Base-by-base conservation (phyloP, 2,888 invertebrate species). In the Ectemnius lituratus region DNA sequence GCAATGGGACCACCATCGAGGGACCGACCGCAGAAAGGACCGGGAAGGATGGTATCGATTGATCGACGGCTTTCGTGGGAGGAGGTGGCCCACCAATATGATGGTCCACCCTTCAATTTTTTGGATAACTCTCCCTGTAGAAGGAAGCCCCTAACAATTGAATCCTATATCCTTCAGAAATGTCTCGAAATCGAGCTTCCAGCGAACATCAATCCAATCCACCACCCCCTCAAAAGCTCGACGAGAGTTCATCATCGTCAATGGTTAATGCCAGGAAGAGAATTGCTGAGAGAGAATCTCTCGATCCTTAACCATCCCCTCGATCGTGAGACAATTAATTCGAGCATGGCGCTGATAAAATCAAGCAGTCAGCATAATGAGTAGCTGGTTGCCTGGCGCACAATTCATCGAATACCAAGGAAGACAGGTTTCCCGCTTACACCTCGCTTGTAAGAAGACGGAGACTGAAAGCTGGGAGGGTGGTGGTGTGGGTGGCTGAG, bases 361-460 rank as follows among this genome's bases (percentile, higher is more conserved):
- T 90, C 88, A 88, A 89, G 85, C 88, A 86, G 85, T 81, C 74
- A 83, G 82, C 81, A 84, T 88, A 88, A 88, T 87, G 86, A 88
- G 88, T 85, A 85, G 87, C 84, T 37, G 37, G 78, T 81, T 78
- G 86, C 84, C 84, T 86, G 81, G 80, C 84, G 75, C 79, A 82
- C 87, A 86, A 88, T 89, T 89, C 86, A 88, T 89, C 85, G 87
- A 81, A 67, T 77, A 79, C 78, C 80, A 75, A 69, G 46, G 67
- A 70, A 75, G 70, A 68, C 71, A 81, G 73, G 69, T 60, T 11
- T 37, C 37, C 3, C 8, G 37, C 37, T 6, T 11, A 11, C 8
- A 6, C 37, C 37, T 8, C 37, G 1, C 67, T 37, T 61, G 52
- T 52, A 52, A 46, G 45, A 49, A 67, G 65, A 58, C 45, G 61